Base-by-base conservation (phyloP, 2,888 invertebrate species). In the Agrypnus murinus region DNA sequence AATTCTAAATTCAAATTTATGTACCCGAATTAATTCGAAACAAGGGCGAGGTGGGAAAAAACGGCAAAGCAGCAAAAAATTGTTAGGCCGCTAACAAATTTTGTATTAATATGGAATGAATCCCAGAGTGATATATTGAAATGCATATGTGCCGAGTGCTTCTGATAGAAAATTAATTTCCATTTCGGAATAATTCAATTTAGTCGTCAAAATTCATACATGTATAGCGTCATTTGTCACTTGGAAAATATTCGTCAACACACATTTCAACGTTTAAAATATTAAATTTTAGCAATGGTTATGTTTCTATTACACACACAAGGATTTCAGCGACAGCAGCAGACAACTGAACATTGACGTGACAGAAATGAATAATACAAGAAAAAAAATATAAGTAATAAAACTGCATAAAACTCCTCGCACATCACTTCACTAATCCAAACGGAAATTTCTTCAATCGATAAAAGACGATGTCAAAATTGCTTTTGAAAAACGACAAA, bases 141-240 rank as follows among this genome's bases (percentile, higher is more conserved):
- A 65, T 69, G 53, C 53, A 65, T 55, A 45, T 45, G 65, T 45
- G 70, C 59, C 60, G 46, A 65, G 46, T 55, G 65, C 36, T 65
- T 62, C 55, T 65, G 65, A 70, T 65, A 65, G 70, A 65, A 70
- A 65, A 65, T 70, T 70, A 70, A 65, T 70, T 70, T 60, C 48
- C 59, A 65, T 70, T 65, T 55, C 53, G 14, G 40, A 48, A 70
- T 65, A 48, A 69, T 69, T 69, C 69, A 69, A 43, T 69, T 53
- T 59, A 45, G 45, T 53, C 34, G 59, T 48, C 25, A 66, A 65
- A 66, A 66, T 48, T 66, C 48, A 45, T 62, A 48, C 36, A 58
- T 31, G 36, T 31, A 32, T 19, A 36, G 55, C 55, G 55, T 55
- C 55, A 36, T 55, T 55, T 55, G 55, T 55, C 55, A 55, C 55